Conservation (phyloP, 2,888 invertebrate genomes). For the Choristoneura rosaceana region DNA sequence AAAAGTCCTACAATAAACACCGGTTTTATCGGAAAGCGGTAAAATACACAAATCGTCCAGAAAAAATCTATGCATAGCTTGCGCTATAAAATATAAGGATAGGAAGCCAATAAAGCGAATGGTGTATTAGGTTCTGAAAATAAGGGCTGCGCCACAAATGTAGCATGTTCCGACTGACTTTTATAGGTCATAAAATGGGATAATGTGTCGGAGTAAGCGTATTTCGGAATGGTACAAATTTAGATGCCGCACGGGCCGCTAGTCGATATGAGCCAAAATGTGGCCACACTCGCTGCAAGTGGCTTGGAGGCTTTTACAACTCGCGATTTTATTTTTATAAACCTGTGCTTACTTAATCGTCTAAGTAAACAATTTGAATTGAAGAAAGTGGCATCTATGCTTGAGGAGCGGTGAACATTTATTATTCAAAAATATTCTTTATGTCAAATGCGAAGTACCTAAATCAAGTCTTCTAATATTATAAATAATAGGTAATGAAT, state of each 20-base stretch:
- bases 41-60: conserved; percentile 74
- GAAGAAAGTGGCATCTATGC: too few relatives aligned
- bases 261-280: conserved; percentile 72
- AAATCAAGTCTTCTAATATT: background rate
- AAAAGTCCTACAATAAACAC: conserved; percentile 73
- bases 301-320: conserved; percentile 53
- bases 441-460: background rate
- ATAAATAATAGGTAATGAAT: too few relatives aligned
- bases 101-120: conserved; percentile 74
- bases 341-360: conserved; percentile 1
- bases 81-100: conserved; percentile 74
- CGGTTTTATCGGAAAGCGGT: conserved; percentile 70
- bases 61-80: conserved; percentile 77
- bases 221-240: conserved; percentile 84
- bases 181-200: conserved; percentile 84
- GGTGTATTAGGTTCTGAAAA: conserved; percentile 80
- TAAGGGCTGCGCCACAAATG: conserved; percentile 81
- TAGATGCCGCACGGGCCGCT: conserved; percentile 70
- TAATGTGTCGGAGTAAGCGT: conserved; percentile 82
- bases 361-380: conserved; percentile 4
- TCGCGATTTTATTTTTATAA: conserved; percentile 45
- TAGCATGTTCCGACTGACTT: conserved; percentile 81
- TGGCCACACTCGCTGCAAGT: conserved; percentile 59
- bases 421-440: background rate
- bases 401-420: background rate